These are phyloP conservation scores for Cancer borealis DNA, from an alignment of 2,888 invertebrate species.

Conservation along the genomic window DNA sequence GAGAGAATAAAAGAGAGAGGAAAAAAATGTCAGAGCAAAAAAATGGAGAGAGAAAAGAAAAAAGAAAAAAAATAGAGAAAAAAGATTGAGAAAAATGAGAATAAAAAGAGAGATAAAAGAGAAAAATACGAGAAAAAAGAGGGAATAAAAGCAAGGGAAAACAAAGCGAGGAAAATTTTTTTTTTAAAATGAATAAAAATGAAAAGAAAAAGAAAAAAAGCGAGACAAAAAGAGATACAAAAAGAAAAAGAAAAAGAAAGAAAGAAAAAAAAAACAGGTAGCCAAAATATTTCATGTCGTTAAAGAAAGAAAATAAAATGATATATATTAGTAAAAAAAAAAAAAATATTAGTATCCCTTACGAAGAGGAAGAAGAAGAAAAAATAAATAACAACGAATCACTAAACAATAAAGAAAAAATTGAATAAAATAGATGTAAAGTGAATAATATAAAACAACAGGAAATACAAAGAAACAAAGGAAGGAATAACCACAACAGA, in stretches of 20 bases:
- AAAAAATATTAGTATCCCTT: too few species aligned
- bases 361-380: too few species aligned
- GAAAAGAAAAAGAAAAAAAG: background rate
- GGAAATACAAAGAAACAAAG: background rate
- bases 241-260: background rate
- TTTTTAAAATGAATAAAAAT: background rate
- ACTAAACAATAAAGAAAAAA: too few species aligned
- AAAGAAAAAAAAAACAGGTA: background rate
- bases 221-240: background rate
- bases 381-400: too few species aligned
- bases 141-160: background rate
- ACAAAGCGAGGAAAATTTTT: background rate
- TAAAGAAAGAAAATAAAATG: background rate
- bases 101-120: background rate
- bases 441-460: background rate
- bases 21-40: background rate
- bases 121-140: background rate
- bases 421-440: too few species aligned
- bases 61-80: background rate
- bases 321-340: too few species aligned
- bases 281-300: background rate
- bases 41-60: background rate
- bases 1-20: background rate
- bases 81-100: background rate
- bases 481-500: background rate